Evolutionary conservation across 2,888 invertebrate genomes (phyloP).

Genomic region (Diarsia rubi): DNA sequence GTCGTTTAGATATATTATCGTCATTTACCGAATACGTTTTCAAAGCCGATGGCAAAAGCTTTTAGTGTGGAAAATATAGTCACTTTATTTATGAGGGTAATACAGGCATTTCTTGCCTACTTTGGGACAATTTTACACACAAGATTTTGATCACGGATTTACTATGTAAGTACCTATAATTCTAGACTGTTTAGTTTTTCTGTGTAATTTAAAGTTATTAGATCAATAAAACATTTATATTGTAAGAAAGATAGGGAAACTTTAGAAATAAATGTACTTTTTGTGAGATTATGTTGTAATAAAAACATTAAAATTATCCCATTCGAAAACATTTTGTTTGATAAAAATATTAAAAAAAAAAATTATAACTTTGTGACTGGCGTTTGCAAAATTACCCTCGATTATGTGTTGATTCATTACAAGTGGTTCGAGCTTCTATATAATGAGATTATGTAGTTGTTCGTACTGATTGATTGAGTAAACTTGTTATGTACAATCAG

Average conservation of each 20-base stretch:
- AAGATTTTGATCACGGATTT: background rate
- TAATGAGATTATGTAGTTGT: constrained; percentile 3
- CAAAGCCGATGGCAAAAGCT: constrained; percentile 35
- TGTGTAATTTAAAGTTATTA: background rate
- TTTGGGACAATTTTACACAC: background rate
- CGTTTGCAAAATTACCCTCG: constrained; percentile 10
- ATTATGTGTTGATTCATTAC: constrained; percentile 5
- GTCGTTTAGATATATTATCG: background rate
- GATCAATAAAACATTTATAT: constrained; percentile 5
- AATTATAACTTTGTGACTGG: background rate
- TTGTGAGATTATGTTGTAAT: background rate
- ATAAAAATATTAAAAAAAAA: background rate
- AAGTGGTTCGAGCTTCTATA: background rate
- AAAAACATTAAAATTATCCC: background rate
- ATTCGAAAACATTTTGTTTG: background rate
- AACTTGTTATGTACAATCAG: constrained; percentile 20
- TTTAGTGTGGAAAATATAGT: constrained; percentile 53
- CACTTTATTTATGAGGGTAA: constrained; percentile 41
- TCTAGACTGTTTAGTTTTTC: background rate
- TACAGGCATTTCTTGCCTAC: background rate
- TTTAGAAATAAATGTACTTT: background rate
- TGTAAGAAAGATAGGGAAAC: background rate
- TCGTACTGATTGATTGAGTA: constrained; percentile 1
- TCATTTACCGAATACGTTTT: constrained; percentile 18
- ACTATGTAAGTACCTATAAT: background rate